Conservation (phyloP, 2,113 vertebrate species). For the Entosphenus tridentatus region DNA sequence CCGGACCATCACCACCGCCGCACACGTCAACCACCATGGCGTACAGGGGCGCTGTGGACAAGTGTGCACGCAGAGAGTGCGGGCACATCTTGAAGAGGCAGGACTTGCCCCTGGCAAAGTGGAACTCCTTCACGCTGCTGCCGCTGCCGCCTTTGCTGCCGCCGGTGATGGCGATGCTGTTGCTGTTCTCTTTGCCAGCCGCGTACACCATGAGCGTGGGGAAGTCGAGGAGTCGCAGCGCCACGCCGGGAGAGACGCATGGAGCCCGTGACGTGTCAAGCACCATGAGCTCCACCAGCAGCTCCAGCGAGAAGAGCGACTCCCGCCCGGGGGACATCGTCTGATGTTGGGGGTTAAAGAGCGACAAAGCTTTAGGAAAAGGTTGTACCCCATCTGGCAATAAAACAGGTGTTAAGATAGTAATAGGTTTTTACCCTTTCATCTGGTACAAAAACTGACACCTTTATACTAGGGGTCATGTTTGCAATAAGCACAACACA, state of each 20-base stretch:
- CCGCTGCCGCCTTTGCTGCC: too few species aligned
- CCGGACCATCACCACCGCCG: background rate
- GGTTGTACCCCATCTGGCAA: too few species aligned
- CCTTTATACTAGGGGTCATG: too few species aligned
- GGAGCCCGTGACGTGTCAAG: constrained; percentile 11
- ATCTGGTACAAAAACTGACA: too few species aligned
- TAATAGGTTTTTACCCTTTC: too few species aligned
- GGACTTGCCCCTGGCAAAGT: constrained; percentile 42
- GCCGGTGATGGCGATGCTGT: background rate
- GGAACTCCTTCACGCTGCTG: constrained; percentile 6
- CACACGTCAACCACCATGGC: constrained; percentile 25
- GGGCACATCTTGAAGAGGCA: constrained; percentile 39
- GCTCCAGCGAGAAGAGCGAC: constrained; percentile 38
- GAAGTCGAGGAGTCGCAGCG: constrained; percentile 42
- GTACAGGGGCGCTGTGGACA: constrained; percentile 24
- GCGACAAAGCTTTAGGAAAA: too few species aligned
- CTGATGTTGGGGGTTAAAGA: too few species aligned
- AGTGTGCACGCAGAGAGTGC: constrained; percentile 17
- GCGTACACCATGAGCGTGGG: constrained; percentile 43
- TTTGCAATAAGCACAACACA: too few species aligned
- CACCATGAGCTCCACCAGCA: constrained; percentile 35
- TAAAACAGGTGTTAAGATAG: too few species aligned
- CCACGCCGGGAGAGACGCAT: constrained; percentile 23
- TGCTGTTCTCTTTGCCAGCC: constrained; percentile 1
- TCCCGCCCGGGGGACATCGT: constrained; percentile 10